Conservation (phyloP, 2,113 vertebrate genomes). For the Rousettus leschenaultii region DNA sequence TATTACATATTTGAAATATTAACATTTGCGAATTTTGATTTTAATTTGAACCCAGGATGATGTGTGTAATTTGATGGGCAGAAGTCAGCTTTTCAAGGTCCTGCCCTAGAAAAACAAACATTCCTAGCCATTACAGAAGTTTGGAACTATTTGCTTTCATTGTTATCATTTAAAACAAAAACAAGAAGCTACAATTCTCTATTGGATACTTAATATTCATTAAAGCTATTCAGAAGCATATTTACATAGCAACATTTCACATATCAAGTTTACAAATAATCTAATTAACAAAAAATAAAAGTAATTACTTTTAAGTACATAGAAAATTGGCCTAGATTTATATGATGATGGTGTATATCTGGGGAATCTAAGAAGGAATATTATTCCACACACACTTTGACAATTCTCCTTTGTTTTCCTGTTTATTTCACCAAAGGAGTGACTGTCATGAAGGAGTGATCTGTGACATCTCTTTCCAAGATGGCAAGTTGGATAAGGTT, state of each 20-base stretch:
- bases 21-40: constrained; percentile 54
- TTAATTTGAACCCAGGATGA: constrained; percentile 52
- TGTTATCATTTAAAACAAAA: not conserved
- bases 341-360: not conserved
- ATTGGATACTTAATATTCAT: not conserved
- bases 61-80: not conserved
- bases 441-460: not conserved
- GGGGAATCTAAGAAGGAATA: not conserved
- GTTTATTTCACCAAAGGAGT: not conserved
- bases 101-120: not conserved
- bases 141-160: not conserved
- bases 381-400: not conserved
- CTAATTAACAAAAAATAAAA: not conserved
- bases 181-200: not conserved
- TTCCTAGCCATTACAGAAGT: not conserved
- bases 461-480: not conserved
- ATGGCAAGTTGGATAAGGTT: not conserved
- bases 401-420: not conserved
- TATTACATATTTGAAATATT: constrained; percentile 23
- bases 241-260: not conserved
- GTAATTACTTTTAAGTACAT: not conserved
- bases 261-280: not conserved
- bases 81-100: not conserved
- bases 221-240: not conserved
- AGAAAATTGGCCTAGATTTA: not conserved